These are phyloP conservation scores for Drosophila azteca DNA, from an alignment of 1,140 invertebrate genomes.

Conservation along the genomic window DNA sequence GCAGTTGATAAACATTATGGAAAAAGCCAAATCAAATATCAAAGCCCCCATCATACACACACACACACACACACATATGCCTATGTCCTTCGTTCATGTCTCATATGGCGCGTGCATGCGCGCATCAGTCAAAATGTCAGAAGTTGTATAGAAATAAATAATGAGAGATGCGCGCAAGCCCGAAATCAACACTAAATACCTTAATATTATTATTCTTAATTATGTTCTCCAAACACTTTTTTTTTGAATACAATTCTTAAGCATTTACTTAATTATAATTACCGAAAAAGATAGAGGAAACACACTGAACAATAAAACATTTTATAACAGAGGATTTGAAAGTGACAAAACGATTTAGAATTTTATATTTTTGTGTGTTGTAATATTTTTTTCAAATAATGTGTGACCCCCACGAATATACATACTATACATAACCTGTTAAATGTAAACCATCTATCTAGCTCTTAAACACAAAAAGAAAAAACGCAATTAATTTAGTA, in stretches of 20 bases:
- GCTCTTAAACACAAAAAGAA: conserved; percentile 20
- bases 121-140: conserved; percentile 16
- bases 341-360: conserved; percentile 32
- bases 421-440: conserved; percentile 19
- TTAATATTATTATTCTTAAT: conserved; percentile 25
- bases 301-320: conserved; percentile 29
- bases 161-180: conserved; percentile 31
- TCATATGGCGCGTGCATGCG: too few species aligned
- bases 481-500: conserved; percentile 3
- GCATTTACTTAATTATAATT: conserved; percentile 77
- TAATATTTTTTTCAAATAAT: conserved; percentile 55
- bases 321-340: conserved; percentile 20
- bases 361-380: conserved; percentile 79
- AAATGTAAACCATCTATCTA: conserved; percentile 36
- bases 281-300: conserved; percentile 21
- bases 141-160: conserved; percentile 33
- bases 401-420: conserved; percentile 17
- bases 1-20: conserved; percentile 38
- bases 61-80: too few species aligned
- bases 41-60: too few species aligned
- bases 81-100: too few species aligned
- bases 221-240: conserved; percentile 35
- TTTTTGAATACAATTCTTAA: conserved; percentile 59
- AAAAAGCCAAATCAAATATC: too few species aligned
- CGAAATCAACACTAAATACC: conserved; percentile 27